Evolutionary conservation across 2,113 vertebrate species (phyloP), one percentile per base, ranked within the genome.

Genomic region (Platysteira castanea): DNA sequence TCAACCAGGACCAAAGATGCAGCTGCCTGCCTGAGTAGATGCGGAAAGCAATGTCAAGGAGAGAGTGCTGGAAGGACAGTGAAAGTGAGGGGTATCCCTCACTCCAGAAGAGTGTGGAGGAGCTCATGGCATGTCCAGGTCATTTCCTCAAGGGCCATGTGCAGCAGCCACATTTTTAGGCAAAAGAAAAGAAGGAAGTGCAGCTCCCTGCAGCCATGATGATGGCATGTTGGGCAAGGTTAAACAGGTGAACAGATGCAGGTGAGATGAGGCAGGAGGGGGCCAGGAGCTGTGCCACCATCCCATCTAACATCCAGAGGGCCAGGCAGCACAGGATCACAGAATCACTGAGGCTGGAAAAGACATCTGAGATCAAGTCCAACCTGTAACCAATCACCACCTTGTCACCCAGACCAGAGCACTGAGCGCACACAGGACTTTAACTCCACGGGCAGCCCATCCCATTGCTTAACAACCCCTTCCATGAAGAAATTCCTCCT

Each of bases 141-240:
- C 22, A 42, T 10, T 41, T 50, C 61, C 59, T 42, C 26, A 8
- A 2, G 27, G 70, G 41, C 46, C 60, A 9, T 4, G 35, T 3
- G 24, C 63, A 61, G 69, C 50, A 78, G 42, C 35, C 69, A 47
- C 15, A 59, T 7, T 77, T 52, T 39, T 3, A 23, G 44, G 42
- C n/a, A 33, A 30, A 69, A 35, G 31, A 53, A 21, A 24, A 42
- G 27, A 12, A 57, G 15, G 65, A 11, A 4, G n/a, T 2, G 16
- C 31, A 82, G 83, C 23, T 83, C 67, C 53, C 15, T 7, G 20
- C 11, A 87, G 44, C 30, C 39, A 26, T 0, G 10, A 26, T 15
- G 13, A 15, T 13, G 54, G 1, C 31, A 56, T 2, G 1, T 0
- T 57, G 39, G 28, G 33, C 0, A 3, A 76, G 71, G 47, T 70